phyloP scores from a whole-genome alignment of 1,140 invertebrate genomes.

The Propsilocerus akamusi region DNA sequence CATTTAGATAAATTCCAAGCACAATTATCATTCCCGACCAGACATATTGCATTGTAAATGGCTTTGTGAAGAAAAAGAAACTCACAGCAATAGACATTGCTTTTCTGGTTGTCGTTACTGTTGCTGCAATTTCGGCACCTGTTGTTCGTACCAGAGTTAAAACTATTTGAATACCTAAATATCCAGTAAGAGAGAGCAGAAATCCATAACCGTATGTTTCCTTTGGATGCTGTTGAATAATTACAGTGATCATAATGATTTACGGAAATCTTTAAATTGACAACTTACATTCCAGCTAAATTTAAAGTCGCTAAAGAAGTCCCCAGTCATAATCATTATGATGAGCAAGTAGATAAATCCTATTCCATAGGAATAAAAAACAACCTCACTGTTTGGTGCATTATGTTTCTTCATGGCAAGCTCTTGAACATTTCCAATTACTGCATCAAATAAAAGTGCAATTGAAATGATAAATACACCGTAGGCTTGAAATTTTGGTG shows the following conservation, averaged over 20 bases:
- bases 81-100: constrained; percentile 83
- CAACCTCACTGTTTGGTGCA: constrained; percentile 78
- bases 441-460: constrained; percentile 79
- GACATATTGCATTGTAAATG: constrained; percentile 79
- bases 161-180: constrained; percentile 82
- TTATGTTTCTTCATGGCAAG: constrained; percentile 73
- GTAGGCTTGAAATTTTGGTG: constrained; percentile 66
- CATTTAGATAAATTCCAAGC: constrained; percentile 78
- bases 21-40: constrained; percentile 79
- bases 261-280: constrained; percentile 4
- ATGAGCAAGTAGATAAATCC: constrained; percentile 70
- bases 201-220: constrained; percentile 72
- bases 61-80: constrained; percentile 86
- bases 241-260: constrained; percentile 6
- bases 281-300: constrained; percentile 58
- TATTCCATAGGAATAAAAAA: constrained; percentile 82
- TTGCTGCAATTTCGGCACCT: constrained; percentile 82
- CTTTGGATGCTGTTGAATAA: constrained; percentile 39
- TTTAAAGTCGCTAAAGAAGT: constrained; percentile 49
- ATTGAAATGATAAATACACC: constrained; percentile 74
- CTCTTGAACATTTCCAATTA: constrained; percentile 92
- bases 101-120: constrained; percentile 74
- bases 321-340: constrained; percentile 52
- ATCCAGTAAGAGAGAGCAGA: constrained; percentile 75
- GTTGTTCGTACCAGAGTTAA: constrained; percentile 67